A percentile compares a stretch with the other conserved stretches of the same genome.
phyloP scores from a whole-genome alignment of 2,888 invertebrate species.

The Fragum sueziense region DNA sequence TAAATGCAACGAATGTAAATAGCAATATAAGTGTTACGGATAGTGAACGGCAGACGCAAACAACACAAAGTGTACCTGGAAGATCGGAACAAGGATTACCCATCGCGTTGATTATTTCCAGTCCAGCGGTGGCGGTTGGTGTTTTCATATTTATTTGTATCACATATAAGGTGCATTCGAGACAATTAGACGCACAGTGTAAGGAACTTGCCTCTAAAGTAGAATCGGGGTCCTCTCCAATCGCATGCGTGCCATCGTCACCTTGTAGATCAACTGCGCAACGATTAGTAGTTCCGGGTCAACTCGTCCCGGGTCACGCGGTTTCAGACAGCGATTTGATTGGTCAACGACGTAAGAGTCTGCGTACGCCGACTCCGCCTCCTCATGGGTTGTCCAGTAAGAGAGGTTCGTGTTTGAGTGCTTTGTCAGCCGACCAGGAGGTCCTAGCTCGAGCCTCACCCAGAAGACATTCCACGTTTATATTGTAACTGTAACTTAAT shows the following conservation, averaged over 20 bases:
- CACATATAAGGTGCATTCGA: slow-evolving; percentile 73
- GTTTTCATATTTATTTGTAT: slow-evolving; percentile 75
- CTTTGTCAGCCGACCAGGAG: slow-evolving; percentile 74
- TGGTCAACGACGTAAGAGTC: slow-evolving; percentile 39
- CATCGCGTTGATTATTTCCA: slow-evolving; percentile 72
- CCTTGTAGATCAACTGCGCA: slow-evolving; percentile 6
- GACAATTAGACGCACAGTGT: slow-evolving; percentile 73
- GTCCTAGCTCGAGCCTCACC: slow-evolving; percentile 69
- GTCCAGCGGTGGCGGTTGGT: slow-evolving; percentile 73
- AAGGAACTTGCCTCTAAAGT: slow-evolving; percentile 70
- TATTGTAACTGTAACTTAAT: slow-evolving; percentile 52
- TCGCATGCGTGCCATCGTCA: slow-evolving; percentile 34
- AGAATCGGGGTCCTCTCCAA: slow-evolving; percentile 49
- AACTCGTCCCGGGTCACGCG: slow-evolving; percentile 10
- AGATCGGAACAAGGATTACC: slow-evolving; percentile 61
- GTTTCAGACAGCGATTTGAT: slow-evolving; percentile 42
- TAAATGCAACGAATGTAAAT: background rate
- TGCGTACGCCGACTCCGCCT: slow-evolving; percentile 51
- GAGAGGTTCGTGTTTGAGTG: slow-evolving; percentile 63
- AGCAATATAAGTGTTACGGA: slow-evolving; percentile 1
- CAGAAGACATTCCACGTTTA: slow-evolving; percentile 75
- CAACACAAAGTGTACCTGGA: background rate
- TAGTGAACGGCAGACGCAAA: background rate
- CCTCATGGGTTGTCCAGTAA: slow-evolving; percentile 48
- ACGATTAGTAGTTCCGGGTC: slow-evolving; percentile 9